Evolutionary conservation across 2,113 vertebrate genomes (phyloP).

Genomic region (Barbus barbus): DNA sequence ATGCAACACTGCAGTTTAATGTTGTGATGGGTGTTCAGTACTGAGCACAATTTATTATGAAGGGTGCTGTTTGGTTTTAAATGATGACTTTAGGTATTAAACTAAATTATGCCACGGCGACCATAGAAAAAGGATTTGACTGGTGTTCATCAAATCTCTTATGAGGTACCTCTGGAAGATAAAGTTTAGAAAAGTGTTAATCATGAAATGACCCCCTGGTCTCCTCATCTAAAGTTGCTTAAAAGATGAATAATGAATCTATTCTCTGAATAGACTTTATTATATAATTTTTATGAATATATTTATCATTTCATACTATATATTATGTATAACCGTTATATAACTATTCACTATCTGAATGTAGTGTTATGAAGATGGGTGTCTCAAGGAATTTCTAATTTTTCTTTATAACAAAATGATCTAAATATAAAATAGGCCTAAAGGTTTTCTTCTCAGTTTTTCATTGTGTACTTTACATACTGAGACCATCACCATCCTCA

Average conservation of each 20-base stretch:
- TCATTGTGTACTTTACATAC: not conserved
- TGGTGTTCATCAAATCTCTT: not conserved
- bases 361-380: not conserved
- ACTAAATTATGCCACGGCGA: not conserved
- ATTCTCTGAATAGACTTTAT: no score
- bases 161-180: not conserved
- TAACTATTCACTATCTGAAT: not conserved
- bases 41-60: not conserved
- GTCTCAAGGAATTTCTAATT: not conserved
- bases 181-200: not conserved
- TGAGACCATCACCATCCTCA: not conserved
- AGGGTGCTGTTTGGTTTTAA: not conserved
- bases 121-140: not conserved
- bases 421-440: not conserved
- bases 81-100: not conserved
- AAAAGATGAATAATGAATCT: no score
- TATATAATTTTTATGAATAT: not conserved
- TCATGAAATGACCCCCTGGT: not conserved
- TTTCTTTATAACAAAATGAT: no score
- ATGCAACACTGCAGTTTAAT: not conserved
- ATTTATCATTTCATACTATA: not conserved
- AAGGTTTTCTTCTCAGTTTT: not conserved
- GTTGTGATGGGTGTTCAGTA: not conserved
- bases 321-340: not conserved
- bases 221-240: not conserved